Evolutionary conservation across 2,113 vertebrate genomes (phyloP).

Genomic region (Blennius ocellaris): DNA sequence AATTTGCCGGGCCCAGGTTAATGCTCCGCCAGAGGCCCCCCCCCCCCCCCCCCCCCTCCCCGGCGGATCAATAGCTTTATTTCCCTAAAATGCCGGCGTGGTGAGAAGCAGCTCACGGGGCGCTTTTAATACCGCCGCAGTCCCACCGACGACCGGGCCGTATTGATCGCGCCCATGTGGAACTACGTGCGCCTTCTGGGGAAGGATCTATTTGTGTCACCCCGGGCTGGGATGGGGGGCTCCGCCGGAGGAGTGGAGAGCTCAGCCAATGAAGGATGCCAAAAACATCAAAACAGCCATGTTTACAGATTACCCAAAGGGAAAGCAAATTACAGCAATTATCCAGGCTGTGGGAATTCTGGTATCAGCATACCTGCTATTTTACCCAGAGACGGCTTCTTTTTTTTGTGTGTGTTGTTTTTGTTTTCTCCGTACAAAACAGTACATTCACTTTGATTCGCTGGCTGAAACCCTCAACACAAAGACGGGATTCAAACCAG

Average conservation of each 20-base stretch:
- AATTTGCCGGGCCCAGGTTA: conserved; percentile 82
- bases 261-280: conserved; percentile 82
- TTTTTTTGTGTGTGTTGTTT: too few relatives aligned
- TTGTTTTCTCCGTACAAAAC: conserved; percentile 56
- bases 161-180: conserved; percentile 82
- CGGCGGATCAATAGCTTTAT: conserved; percentile 83
- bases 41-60: too few relatives aligned
- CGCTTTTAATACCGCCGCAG: conserved; percentile 76
- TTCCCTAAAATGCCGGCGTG: conserved; percentile 83
- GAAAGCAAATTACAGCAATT: conserved; percentile 85
- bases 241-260: conserved; percentile 72
- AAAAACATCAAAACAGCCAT: conserved; percentile 85
- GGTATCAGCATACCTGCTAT: conserved; percentile 81
- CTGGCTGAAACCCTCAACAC: conserved; percentile 70
- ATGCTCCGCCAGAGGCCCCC: conserved; percentile 77
- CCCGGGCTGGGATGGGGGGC: conserved; percentile 79
- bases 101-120: conserved; percentile 75
- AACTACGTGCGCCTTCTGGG: conserved; percentile 84
- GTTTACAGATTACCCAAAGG: conserved; percentile 85
- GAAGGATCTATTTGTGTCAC: conserved; percentile 86
- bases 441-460: conserved; percentile 75
- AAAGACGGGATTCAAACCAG: conserved; percentile 69
- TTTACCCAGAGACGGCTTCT: conserved; percentile 78
- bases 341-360: conserved; percentile 82
- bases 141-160: conserved; percentile 70